Evolutionary conservation across 2,113 vertebrate genomes (phyloP).

Genomic region (Cyprinodon variegatus): DNA sequence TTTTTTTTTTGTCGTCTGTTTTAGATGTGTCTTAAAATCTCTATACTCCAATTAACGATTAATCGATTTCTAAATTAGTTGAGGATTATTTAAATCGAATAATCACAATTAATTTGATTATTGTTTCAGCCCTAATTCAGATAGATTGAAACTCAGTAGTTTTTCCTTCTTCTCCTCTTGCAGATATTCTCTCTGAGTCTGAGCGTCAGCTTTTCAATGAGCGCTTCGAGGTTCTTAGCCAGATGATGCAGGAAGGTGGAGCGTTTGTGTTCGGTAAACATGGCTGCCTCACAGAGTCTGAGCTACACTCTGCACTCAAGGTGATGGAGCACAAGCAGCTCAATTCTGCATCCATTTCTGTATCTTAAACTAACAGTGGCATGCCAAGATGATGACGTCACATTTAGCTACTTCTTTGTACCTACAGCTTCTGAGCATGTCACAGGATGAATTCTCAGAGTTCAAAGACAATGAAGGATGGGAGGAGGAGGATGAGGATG

Average conservation of each 20-base stretch:
- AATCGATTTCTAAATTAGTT: too few relatives aligned
- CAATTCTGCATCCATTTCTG: background rate
- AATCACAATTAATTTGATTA: too few relatives aligned
- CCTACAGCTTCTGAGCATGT: constrained; percentile 88
- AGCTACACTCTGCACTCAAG: constrained; percentile 87
- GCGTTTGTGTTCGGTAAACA: constrained; percentile 87
- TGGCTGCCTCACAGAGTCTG: constrained; percentile 87
- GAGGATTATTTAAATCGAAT: too few relatives aligned
- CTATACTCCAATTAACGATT: too few relatives aligned
- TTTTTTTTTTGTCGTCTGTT: too few relatives aligned
- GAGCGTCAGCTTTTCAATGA: constrained; percentile 78
- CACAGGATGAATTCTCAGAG: constrained; percentile 84
- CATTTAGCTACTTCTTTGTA: background rate
- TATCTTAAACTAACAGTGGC: background rate
- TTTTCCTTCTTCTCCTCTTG: background rate
- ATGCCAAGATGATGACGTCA: background rate
- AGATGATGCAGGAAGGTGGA: constrained; percentile 84
- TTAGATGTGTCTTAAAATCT: too few relatives aligned
- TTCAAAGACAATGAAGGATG: constrained; percentile 85
- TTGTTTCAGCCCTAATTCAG: too few relatives aligned
- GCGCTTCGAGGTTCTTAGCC: constrained; percentile 84
- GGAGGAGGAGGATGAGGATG: constrained; percentile 83
- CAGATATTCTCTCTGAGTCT: constrained; percentile 72
- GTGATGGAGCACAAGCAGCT: constrained; percentile 59
- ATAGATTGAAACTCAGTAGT: background rate